Evolutionary conservation across 92 coral and sea anemone species (phyloP), one percentile per base, ranked within the genome.

Genomic region (Galaxea fascicularis): DNA sequence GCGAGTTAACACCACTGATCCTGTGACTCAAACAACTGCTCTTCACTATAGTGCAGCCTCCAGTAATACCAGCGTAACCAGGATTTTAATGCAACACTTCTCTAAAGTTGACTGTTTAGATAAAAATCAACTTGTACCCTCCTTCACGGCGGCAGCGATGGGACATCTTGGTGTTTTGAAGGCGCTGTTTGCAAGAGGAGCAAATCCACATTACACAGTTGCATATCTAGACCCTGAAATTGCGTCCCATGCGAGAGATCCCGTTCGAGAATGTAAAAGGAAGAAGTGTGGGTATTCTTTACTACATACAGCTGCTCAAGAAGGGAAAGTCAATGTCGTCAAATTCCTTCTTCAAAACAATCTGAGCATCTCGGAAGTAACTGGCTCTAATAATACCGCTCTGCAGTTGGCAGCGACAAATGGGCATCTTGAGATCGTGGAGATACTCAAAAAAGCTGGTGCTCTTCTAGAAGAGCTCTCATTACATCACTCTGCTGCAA

Each of bases 401-500:
- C 0, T 91, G 5, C 91, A 91, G 30, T 51, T 89, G 10, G 98
- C 98, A 4, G 91, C 94, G 58, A 89, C 57, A 49, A 82, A 65
- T 15, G 97, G 97, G 0, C 91, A 88, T n/a, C 66, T 82, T 9
- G 74, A 74, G n/a, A 74, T 77, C 9, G 91, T 93, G 8, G n/a
- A 82, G 67, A 41, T 68, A 1, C 87, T 91, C 31, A 71, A 51
- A 29, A 46, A 78, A 4, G 47, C 74, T 49, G 94, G 97, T 17
- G 92, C 73, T 39, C 44, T 57, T 22, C 17, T 81, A 79, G 94
- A 93, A 53, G 67, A 15, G 30, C 28, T 82, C 16, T 83, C 91
- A n/a, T 79, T 93, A 20, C 93, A 93, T 78, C 97, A 88, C 64
- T 83, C 97, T 2, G 94, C 92, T 15, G 85, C 87, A 26, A 76